Percentiles rank a stretch among this genome's conserved stretches.
Evolutionary conservation across 2,797 vertebrate genomes (phyloP).

Genomic region (Manis crassicaudata): DNA sequence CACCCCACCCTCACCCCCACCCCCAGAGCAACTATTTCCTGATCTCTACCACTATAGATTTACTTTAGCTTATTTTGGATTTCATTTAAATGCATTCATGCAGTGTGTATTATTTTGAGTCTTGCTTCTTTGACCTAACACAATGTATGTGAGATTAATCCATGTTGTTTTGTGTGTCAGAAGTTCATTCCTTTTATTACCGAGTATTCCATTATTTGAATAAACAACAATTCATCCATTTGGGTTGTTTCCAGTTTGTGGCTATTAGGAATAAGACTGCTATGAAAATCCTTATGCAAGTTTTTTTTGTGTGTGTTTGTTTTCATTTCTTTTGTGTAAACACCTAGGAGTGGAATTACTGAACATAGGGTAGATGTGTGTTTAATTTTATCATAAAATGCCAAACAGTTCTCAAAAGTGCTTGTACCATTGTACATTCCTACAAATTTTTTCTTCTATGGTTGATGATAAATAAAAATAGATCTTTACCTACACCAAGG

Average conservation of each 20-base stretch:
- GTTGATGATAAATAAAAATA: not conserved
- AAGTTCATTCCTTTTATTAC: not conserved
- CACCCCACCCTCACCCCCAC: no score
- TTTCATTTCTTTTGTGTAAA: not conserved
- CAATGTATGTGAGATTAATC: not conserved
- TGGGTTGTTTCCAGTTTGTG: not conserved
- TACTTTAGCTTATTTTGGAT: not conserved
- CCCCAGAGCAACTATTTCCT: not conserved
- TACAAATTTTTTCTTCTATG: not conserved
- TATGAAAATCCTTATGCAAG: not conserved
- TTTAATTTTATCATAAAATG: not conserved
- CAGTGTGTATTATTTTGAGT: not conserved
- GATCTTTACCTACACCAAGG: not conserved
- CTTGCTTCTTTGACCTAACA: not conserved
- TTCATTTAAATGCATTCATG: not conserved
- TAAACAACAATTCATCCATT: not conserved
- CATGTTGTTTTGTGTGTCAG: not conserved
- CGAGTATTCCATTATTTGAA: not conserved
- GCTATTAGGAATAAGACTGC: not conserved
- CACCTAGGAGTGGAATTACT: not conserved
- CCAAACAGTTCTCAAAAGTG: not conserved
- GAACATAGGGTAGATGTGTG: not conserved
- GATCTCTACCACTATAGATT: not conserved
- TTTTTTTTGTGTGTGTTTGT: not conserved
- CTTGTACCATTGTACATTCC: not conserved